A percentile compares a stretch with the other conserved stretches of the same genome.
phyloP scores from a whole-genome alignment of 2,888 invertebrate species.

The Ligdia adustata region DNA sequence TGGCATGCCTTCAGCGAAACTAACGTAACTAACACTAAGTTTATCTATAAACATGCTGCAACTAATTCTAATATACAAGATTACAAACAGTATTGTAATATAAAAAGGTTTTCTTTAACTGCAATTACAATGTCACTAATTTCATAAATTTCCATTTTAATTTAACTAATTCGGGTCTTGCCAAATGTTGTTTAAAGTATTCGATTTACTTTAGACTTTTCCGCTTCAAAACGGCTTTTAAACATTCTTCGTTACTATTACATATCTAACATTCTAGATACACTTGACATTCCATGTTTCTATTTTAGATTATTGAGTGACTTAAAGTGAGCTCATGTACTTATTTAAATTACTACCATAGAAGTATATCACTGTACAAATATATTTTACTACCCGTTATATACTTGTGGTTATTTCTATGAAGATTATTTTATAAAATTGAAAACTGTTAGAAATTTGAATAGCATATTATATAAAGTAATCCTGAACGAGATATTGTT shows the following conservation, averaged over 20 bases:
- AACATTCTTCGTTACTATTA: constrained; percentile 23
- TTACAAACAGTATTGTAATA: constrained; percentile 36
- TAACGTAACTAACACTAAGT: constrained; percentile 43
- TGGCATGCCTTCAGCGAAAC: constrained; percentile 68
- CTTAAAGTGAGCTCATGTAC: constrained; percentile 82
- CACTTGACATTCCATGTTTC: constrained; percentile 73
- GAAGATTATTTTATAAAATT: constrained; percentile 36
- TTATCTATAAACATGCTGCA: too few relatives aligned
- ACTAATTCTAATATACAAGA: too few relatives aligned
- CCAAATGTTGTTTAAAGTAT: constrained; percentile 31
- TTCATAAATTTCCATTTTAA: constrained; percentile 27
- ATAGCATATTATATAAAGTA: constrained; percentile 50
- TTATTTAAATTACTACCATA: constrained; percentile 54
- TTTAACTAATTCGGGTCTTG: constrained; percentile 33
- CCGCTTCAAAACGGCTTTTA: constrained; percentile 17
- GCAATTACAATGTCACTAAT: constrained; percentile 12
- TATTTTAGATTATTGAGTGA: constrained; percentile 67
- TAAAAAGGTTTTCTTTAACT: constrained; percentile 23
- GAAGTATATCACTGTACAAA: constrained; percentile 33
- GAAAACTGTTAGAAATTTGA: constrained; percentile 48
- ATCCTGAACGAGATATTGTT: constrained; percentile 34
- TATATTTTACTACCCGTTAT: constrained; percentile 33
- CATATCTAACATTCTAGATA: constrained; percentile 51
- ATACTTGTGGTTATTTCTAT: constrained; percentile 32
- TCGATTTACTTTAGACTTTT: constrained; percentile 23